phyloP scores from a whole-genome alignment of 2,797 vertebrate species.

The Enteromius thamalakanensis region DNA sequence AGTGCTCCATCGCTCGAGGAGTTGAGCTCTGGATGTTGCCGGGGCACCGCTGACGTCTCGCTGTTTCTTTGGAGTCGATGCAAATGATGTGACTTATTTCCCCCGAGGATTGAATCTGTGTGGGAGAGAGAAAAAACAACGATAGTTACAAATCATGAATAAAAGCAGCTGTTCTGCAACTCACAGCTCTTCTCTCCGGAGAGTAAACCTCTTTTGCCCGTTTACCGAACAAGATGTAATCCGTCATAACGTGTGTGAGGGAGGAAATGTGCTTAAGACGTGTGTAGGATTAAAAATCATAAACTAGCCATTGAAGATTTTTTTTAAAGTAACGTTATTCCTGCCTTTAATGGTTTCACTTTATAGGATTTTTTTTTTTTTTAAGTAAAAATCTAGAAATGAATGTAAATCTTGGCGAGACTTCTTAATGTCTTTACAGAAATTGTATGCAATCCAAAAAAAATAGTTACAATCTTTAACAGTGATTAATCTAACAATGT shows the following conservation, averaged over 20 bases:
- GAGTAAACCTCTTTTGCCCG: slow-evolving; percentile 7
- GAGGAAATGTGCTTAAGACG: not conserved
- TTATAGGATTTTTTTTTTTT: not conserved
- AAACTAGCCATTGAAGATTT: not conserved
- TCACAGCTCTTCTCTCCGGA: slow-evolving; percentile 23
- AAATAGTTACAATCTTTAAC: too few species aligned
- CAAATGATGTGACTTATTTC: slow-evolving; percentile 56
- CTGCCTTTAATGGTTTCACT: not conserved
- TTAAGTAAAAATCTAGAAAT: not conserved
- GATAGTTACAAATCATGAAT: slow-evolving; percentile 73
- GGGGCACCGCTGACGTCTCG: slow-evolving; percentile 36
- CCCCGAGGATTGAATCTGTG: slow-evolving; percentile 44
- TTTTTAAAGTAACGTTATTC: not conserved
- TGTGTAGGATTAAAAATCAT: not conserved
- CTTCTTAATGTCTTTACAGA: not conserved
- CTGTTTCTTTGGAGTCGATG: slow-evolving; percentile 30
- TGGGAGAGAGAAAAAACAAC: slow-evolving; percentile 27
- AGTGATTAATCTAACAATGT: not conserved
- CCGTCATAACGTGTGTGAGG: not conserved
- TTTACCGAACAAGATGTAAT: not conserved
- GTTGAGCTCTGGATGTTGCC: slow-evolving; percentile 41
- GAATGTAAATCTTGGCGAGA: not conserved
- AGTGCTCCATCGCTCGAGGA: not conserved
- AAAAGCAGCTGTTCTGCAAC: slow-evolving; percentile 65
- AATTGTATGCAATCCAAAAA: not conserved